Evolutionary conservation across 2,888 invertebrate genomes (phyloP).

Genomic region (Rhorus exstirpatorius): DNA sequence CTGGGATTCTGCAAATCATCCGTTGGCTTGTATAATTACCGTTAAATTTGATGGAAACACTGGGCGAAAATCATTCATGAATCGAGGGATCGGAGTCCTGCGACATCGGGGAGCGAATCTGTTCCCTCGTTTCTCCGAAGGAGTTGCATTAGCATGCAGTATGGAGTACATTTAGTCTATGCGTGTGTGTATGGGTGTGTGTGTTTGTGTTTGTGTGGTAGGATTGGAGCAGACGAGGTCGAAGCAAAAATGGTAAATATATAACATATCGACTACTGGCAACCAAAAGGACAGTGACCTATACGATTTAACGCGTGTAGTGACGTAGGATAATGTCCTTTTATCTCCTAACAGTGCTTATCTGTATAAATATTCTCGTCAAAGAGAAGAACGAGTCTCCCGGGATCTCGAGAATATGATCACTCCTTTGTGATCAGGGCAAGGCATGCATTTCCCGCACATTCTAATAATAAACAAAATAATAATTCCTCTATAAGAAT

Average conservation of each 20-base stretch:
- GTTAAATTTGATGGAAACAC: constrained; percentile 46
- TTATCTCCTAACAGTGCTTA: not conserved
- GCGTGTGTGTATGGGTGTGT: not conserved
- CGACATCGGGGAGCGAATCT: constrained; percentile 12
- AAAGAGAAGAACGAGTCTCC: constrained; percentile 32
- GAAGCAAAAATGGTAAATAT: not conserved
- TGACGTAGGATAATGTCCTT: not conserved
- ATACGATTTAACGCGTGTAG: not conserved
- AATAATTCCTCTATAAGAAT: not conserved
- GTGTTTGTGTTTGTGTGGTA: not conserved
- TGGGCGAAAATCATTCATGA: constrained; percentile 62
- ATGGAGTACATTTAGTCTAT: not conserved
- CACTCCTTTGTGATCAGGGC: constrained; percentile 20
- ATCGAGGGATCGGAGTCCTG: constrained; percentile 44
- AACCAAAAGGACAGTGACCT: not conserved
- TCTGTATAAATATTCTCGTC: not conserved
- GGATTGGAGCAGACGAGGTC: constrained; percentile 28
- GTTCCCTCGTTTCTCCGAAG: not conserved
- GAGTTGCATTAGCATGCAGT: constrained; percentile 5
- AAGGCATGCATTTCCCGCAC: constrained; percentile 39
- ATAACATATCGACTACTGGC: not conserved
- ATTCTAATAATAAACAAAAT: not conserved
- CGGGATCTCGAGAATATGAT: constrained; percentile 12
- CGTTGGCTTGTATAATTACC: constrained; percentile 49
- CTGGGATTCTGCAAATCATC: constrained; percentile 10